Conservation (phyloP, 1,140 invertebrate genomes). For the Sitobion miscanthi region DNA sequence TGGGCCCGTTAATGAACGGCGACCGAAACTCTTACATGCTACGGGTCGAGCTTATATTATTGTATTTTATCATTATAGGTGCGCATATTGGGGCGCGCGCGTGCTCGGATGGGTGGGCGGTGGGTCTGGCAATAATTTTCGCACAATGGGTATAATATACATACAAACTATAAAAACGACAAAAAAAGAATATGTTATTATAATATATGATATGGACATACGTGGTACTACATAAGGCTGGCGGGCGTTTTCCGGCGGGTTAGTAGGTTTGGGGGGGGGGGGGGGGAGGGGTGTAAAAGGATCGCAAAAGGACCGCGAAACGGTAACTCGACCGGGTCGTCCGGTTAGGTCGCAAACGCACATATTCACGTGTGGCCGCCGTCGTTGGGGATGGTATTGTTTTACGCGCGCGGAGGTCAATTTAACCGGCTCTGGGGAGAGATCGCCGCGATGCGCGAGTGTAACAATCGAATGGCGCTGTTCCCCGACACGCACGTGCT, state of each 20-base stretch:
- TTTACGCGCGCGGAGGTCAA: not conserved
- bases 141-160: not conserved
- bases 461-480: not conserved
- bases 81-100: not conserved
- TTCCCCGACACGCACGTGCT: not conserved
- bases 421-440: not conserved
- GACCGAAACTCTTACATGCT: not conserved
- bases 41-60: not conserved
- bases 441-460: not conserved
- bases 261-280: fast-evolving
- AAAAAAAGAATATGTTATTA: not conserved
- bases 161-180: not conserved
- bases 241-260: not conserved
- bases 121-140: not conserved
- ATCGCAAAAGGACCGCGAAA: not conserved
- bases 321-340: not conserved
- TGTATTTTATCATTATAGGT: not conserved
- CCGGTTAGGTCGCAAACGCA: not conserved
- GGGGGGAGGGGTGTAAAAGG: not conserved
- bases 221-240: not conserved
- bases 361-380: not conserved
- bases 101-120: too few species aligned
- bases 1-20: not conserved
- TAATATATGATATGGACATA: not conserved
- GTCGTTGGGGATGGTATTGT: not conserved